A percentile compares a stretch with the other conserved stretches of the same genome.
Evolutionary conservation across 2,797 vertebrate species (phyloP).

Genomic region (Melanotaenia parkinsoni): DNA sequence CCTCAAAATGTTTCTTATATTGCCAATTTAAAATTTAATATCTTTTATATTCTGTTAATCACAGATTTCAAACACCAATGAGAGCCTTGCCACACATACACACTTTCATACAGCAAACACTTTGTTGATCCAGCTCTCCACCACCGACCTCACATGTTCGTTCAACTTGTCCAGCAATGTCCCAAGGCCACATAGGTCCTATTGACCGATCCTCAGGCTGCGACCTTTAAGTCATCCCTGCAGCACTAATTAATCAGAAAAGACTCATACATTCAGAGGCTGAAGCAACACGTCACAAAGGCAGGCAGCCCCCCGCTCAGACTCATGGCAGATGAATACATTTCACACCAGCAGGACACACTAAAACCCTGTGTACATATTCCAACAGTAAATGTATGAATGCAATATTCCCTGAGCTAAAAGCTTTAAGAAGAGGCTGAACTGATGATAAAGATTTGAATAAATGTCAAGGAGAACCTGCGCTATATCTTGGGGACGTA

Average conservation of each 20-base stretch:
- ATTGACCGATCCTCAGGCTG: constrained; percentile 60
- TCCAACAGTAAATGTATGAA: constrained; percentile 50
- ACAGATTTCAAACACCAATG: background rate
- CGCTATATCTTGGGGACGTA: constrained; percentile 62
- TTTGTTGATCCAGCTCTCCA: constrained; percentile 10
- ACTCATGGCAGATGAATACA: constrained; percentile 25
- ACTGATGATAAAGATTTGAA: constrained; percentile 76
- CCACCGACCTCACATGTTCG: constrained; percentile 51
- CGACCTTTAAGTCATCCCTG: constrained; percentile 67
- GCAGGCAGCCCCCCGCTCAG: constrained; percentile 16
- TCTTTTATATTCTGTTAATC: background rate
- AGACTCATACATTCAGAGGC: constrained; percentile 55
- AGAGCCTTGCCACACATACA: background rate
- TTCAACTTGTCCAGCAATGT: constrained; percentile 59
- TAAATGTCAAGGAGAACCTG: constrained; percentile 64
- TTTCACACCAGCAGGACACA: constrained; percentile 35
- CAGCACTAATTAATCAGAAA: constrained; percentile 70
- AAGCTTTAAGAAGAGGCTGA: constrained; percentile 63
- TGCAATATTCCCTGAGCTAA: constrained; percentile 54
- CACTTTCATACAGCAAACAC: background rate
- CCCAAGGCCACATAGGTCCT: constrained; percentile 42
- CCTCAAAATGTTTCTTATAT: too few relatives aligned
- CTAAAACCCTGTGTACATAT: constrained; percentile 38
- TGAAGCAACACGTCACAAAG: constrained; percentile 31
- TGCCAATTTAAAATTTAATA: too few relatives aligned